These are phyloP conservation scores for Hiodon alosoides DNA, from an alignment of 2,113 vertebrate species.

Conservation along the genomic window DNA sequence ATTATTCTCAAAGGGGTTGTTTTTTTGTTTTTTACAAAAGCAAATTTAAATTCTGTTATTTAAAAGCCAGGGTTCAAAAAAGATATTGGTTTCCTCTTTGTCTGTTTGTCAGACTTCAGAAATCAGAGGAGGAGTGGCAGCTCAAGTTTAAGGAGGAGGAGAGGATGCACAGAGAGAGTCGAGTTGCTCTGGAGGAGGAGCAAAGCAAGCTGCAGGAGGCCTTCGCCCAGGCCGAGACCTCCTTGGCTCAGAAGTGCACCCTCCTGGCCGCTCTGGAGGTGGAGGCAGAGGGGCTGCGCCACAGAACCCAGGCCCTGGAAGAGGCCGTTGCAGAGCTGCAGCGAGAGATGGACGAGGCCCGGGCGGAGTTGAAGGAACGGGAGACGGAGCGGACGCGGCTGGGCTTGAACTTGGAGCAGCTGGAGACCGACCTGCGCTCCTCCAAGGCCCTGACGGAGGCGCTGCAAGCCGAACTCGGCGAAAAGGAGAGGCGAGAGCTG, in stretches of 20 bases:
- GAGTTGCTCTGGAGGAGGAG: conserved; percentile 62
- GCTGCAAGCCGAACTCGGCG: conserved; percentile 70
- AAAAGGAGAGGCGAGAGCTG: conserved; percentile 80
- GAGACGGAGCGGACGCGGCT: conserved; percentile 70
- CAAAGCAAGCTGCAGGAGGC: conserved; percentile 52
- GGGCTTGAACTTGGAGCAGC: conserved; percentile 74
- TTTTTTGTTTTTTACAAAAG: not conserved
- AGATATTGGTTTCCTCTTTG: not conserved
- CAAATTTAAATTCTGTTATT: not conserved
- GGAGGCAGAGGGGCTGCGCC: conserved; percentile 61
- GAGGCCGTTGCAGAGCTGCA: conserved; percentile 65
- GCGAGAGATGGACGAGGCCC: conserved; percentile 55
- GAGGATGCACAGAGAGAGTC: conserved; percentile 52
- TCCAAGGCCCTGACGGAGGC: conserved; percentile 71
- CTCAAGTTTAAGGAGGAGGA: conserved; percentile 57
- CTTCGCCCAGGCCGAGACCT: conserved; percentile 52
- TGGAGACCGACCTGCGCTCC: conserved; percentile 76
- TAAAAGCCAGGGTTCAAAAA: not conserved
- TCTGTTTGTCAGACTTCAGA: conserved; percentile 64
- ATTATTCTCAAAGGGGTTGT: not conserved
- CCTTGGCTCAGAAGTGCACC: conserved; percentile 48
- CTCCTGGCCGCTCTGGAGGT: conserved; percentile 57
- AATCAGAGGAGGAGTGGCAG: conserved; percentile 59
- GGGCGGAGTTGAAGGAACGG: conserved; percentile 58
- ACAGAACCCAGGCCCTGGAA: conserved; percentile 61